A percentile compares a stretch with the other conserved stretches of the same genome.
Evolutionary conservation across 2,113 vertebrate species (phyloP).

Genomic region (Turnix velox): DNA sequence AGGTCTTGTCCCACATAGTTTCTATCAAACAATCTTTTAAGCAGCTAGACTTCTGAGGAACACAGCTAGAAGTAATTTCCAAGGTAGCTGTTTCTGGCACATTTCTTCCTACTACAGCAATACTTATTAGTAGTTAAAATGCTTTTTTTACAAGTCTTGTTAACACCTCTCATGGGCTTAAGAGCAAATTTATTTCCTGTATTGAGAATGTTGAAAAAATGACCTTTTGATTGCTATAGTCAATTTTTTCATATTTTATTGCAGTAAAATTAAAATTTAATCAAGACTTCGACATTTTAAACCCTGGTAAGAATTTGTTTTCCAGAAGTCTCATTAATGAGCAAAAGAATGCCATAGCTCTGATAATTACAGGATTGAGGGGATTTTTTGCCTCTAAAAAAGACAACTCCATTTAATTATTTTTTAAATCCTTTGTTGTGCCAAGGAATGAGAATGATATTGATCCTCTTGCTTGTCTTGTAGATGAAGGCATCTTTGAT

Average conservation of each 20-base stretch:
- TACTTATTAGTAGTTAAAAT: neutral
- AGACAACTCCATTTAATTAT: neutral
- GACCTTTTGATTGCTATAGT: neutral
- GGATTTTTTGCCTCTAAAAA: neutral
- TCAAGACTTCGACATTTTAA: neutral
- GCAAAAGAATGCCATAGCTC: neutral
- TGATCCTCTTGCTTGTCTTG: neutral
- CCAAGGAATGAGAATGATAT: neutral
- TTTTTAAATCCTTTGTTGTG: slow-evolving; percentile 1
- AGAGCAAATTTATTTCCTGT: neutral
- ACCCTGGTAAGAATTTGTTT: neutral
- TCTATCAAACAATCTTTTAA: neutral
- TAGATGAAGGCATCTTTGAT: slow-evolving; percentile 29
- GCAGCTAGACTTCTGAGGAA: neutral
- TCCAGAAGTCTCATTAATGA: neutral
- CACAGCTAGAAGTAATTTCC: neutral
- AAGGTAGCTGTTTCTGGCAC: neutral
- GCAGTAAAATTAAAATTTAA: slow-evolving; percentile 11
- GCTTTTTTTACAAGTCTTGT: neutral
- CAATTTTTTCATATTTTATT: neutral
- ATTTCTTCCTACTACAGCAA: neutral
- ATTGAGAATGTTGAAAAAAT: neutral
- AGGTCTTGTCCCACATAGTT: neutral
- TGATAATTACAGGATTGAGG: neutral
- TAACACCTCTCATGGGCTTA: neutral